Evolutionary conservation across 2,797 vertebrate genomes (phyloP).

Genomic region (Neosilurus mollespiculum): DNA sequence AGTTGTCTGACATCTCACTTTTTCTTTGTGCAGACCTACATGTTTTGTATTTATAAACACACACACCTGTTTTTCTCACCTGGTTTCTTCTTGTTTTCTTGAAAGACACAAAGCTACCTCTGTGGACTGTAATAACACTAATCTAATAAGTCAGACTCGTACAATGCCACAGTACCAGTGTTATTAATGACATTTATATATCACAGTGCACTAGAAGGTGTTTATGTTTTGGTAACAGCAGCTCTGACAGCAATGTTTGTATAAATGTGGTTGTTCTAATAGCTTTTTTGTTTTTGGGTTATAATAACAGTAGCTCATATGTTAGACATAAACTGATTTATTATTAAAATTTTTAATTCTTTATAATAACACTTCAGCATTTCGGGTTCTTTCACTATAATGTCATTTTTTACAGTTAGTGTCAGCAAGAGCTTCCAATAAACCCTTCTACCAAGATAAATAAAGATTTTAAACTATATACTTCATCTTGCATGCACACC

Average conservation of each 20-base stretch:
- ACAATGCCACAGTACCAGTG: background rate
- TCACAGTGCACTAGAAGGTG: background rate
- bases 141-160: background rate
- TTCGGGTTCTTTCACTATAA: background rate
- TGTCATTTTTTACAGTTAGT: background rate
- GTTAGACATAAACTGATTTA: background rate
- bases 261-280: background rate
- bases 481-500: background rate
- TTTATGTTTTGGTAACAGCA: background rate
- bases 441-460: background rate
- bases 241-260: background rate
- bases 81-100: background rate
- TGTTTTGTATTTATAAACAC: background rate
- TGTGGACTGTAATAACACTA: background rate
- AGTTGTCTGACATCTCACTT: background rate
- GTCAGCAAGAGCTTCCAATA: background rate
- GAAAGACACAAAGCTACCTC: background rate
- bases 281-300: too few species aligned
- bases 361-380: background rate
- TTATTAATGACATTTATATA: background rate
- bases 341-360: too few species aligned
- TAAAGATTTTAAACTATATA: background rate
- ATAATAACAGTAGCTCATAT: background rate
- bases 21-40: background rate
- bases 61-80: background rate